Evolutionary conservation across 2,797 vertebrate genomes (phyloP).

Genomic region (Coranthus polyacanthus): DNA sequence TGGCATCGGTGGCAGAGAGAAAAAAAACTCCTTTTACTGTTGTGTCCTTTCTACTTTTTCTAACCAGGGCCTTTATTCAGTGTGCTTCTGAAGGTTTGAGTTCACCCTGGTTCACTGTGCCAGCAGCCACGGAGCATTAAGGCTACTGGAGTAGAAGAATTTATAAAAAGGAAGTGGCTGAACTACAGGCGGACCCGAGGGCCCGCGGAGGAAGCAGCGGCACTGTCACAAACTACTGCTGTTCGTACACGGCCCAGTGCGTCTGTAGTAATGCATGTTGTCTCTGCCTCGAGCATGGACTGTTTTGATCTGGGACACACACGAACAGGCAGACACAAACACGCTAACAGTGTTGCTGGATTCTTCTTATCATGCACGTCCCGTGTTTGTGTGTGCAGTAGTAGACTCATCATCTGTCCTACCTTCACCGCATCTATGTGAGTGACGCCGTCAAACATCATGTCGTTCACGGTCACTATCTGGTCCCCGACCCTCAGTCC

Average conservation of each 20-base stretch:
- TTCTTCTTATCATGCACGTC: not conserved
- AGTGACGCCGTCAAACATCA: conserved; percentile 88
- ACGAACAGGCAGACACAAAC: not conserved
- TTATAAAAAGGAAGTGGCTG: conserved; percentile 3
- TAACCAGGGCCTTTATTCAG: not conserved
- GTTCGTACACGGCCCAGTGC: conserved; percentile 15
- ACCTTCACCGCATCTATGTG: conserved; percentile 95
- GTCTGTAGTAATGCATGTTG: conserved; percentile 1
- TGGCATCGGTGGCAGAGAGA: too few relatives aligned
- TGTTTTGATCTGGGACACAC: too few relatives aligned
- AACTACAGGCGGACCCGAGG: not conserved
- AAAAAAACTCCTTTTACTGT: too few relatives aligned
- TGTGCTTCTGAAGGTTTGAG: conserved; percentile 3
- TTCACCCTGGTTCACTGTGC: conserved; percentile 23
- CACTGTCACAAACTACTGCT: conserved; percentile 9
- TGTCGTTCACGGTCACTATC: conserved; percentile 92
- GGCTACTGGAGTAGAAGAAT: conserved; percentile 47
- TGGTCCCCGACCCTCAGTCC: conserved; percentile 94
- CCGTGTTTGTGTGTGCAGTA: too few relatives aligned
- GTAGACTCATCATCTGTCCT: conserved; percentile 5
- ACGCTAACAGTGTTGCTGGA: not conserved
- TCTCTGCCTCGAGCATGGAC: conserved; percentile 8
- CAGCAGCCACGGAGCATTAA: conserved; percentile 28
- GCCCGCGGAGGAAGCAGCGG: too few relatives aligned
- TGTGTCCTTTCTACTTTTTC: not conserved